A percentile compares a stretch with the other conserved stretches of the same genome.
These are phyloP conservation scores for Gymnoscopelus microlampas DNA, from an alignment of 2,797 vertebrate species.

Conservation along the genomic window DNA sequence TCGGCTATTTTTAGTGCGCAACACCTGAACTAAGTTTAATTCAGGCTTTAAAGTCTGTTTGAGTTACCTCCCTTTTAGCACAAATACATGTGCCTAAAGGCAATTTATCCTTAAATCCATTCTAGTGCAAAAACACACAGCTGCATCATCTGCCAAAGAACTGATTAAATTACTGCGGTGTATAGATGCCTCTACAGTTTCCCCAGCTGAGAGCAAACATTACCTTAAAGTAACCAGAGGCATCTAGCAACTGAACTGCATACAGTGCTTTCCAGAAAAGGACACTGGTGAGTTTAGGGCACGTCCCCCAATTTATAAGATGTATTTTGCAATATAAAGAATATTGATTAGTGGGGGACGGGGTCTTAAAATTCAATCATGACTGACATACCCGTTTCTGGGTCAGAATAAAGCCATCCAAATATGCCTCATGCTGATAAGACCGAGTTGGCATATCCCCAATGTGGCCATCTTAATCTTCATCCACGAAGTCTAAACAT, in stretches of 20 bases:
- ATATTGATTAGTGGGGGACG: background rate
- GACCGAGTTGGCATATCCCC: no score
- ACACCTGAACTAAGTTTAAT: no score
- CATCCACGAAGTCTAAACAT: slow-evolving; percentile 4
- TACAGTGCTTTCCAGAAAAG: slow-evolving; percentile 20
- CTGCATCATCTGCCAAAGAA: slow-evolving; percentile 36
- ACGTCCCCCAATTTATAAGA: background rate
- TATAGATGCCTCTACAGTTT: slow-evolving; percentile 40
- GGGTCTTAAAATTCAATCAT: no score
- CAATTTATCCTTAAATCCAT: background rate
- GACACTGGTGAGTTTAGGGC: background rate
- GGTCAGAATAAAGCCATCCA: no score
- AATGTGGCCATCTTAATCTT: no score
- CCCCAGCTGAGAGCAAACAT: slow-evolving; percentile 38
- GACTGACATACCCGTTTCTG: no score
- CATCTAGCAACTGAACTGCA: slow-evolving; percentile 24
- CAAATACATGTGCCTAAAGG: no score
- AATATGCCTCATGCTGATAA: no score
- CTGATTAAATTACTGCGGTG: slow-evolving; percentile 56
- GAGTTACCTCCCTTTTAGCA: no score
- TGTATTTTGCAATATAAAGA: background rate
- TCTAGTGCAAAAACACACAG: slow-evolving; percentile 16
- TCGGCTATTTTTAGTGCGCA: no score
- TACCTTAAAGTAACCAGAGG: slow-evolving; percentile 30
- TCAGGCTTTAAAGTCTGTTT: no score